A percentile compares a stretch with the other conserved stretches of the same genome.
Evolutionary conservation across 2,113 vertebrate genomes (phyloP).

Genomic region (Chloroceryle aenea): DNA sequence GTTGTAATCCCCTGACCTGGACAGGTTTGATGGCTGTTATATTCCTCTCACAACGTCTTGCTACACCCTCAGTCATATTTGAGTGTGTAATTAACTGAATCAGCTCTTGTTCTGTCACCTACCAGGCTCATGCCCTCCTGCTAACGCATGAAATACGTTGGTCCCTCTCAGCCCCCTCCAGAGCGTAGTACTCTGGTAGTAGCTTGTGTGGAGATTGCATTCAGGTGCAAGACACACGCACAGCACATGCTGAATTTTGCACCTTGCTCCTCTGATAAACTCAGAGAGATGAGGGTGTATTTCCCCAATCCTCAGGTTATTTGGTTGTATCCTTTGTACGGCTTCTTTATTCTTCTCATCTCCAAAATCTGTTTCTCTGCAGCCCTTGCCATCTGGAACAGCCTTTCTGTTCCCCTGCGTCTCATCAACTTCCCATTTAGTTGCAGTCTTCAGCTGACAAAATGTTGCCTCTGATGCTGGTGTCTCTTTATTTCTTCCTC

Average conservation of each 20-base stretch:
- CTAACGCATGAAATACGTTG: background rate
- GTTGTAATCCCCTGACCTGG: background rate
- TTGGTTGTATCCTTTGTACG: background rate
- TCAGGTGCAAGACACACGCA: background rate
- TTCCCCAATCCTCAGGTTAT: background rate
- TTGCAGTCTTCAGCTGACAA: background rate
- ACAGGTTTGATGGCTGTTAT: background rate
- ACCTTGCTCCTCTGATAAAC: background rate
- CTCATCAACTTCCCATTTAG: background rate
- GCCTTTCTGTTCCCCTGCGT: background rate
- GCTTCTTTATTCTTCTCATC: background rate
- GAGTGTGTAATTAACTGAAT: background rate
- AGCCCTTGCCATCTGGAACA: slow-evolving; percentile 10
- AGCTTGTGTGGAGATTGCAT: background rate
- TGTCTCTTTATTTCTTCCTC: background rate
- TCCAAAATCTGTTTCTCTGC: background rate
- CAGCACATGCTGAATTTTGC: background rate
- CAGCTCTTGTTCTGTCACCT: background rate
- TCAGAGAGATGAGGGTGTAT: background rate
- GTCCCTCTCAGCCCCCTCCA: background rate
- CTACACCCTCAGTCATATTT: background rate
- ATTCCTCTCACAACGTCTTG: background rate
- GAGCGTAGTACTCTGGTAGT: fast-evolving
- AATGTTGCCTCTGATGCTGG: background rate
- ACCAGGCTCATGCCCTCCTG: background rate